Percentiles rank a stretch among this genome's conserved stretches.
These are phyloP conservation scores for Monoplex corrugatus DNA, from an alignment of 2,888 invertebrate species.

Conservation along the genomic window DNA sequence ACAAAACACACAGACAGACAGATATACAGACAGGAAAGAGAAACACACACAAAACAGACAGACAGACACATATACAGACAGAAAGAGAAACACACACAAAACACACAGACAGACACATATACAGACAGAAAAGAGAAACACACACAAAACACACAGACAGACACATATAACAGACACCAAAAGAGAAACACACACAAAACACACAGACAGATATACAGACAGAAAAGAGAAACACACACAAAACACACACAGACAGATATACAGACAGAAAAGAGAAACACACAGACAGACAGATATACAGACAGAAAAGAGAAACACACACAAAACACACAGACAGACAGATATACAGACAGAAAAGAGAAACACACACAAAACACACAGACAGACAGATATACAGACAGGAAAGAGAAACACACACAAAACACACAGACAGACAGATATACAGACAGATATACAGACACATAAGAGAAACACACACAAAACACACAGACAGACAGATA, in stretches of 20 bases:
- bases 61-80: constrained; percentile 10
- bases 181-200: not conserved
- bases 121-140: too few relatives aligned
- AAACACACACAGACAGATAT: not conserved
- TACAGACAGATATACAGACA: too few relatives aligned
- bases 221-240: not conserved
- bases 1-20: constrained; percentile 14
- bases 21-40: not conserved
- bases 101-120: constrained; percentile 6
- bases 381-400: not conserved
- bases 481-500: constrained; percentile 7
- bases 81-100: constrained; percentile 32
- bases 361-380: not conserved
- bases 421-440: not conserved
- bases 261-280: not conserved
- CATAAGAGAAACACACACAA: not conserved
- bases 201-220: not conserved
- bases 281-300: not conserved
- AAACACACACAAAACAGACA: not conserved
- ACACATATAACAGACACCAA: not conserved
- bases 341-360: not conserved
- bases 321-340: not conserved
- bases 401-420: not conserved
- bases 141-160: not conserved
- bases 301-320: not conserved